Percentiles rank a stretch among this genome's conserved stretches.
Conservation (phyloP, 2,113 vertebrate genomes). For the Trematocara nigrifrons region DNA sequence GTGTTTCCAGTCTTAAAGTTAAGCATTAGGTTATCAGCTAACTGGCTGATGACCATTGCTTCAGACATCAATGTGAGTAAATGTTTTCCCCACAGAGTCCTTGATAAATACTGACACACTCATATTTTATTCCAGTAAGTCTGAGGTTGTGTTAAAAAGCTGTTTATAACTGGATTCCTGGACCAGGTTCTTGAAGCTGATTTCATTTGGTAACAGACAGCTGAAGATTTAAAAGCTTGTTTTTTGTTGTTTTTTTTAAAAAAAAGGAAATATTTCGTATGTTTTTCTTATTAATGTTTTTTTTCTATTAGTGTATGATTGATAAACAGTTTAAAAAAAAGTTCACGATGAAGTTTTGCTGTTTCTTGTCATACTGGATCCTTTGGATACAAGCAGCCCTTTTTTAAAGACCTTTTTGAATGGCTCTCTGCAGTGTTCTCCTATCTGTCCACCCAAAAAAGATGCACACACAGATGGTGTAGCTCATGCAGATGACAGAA, state of each 20-base stretch:
- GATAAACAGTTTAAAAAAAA: background rate
- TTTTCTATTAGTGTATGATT: background rate
- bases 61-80: background rate
- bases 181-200: background rate
- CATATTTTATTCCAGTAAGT: background rate
- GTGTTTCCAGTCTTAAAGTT: background rate
- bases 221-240: background rate
- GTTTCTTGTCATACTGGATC: background rate
- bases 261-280: background rate
- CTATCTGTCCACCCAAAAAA: background rate
- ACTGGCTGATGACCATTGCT: background rate
- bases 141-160: background rate
- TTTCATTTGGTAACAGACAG: background rate
- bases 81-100: background rate
- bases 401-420: background rate
- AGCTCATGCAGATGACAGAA: background rate
- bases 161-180: background rate
- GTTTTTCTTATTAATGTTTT: background rate
- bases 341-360: background rate
- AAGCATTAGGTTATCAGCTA: background rate
- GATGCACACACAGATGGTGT: background rate
- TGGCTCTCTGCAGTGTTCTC: background rate
- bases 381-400: background rate
- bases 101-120: background rate
- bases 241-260: too few species aligned